Evolutionary conservation across 2,113 vertebrate genomes (phyloP), one percentile per base, ranked within the genome.

Genomic region (Tachycineta bicolor): DNA sequence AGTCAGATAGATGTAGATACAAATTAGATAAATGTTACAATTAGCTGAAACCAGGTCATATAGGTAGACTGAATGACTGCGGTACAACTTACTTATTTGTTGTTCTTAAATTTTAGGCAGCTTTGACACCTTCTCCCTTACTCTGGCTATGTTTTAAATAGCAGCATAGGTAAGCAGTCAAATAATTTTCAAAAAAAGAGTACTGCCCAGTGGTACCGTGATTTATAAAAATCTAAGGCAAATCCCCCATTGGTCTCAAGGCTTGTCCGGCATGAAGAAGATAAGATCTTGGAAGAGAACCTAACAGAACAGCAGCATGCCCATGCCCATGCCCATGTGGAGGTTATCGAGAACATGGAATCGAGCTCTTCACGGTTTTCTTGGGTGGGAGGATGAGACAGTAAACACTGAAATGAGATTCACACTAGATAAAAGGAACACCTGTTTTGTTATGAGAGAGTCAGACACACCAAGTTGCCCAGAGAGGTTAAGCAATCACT

Each of bases 241-340:
- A 76, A 83, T 41, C 8, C 9, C 2, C 12, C 11, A 41, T 5
- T 67, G 46, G 15, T 65, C 8, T 65, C 28, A 49, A 65, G 17
- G 23, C 25, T 89, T 75, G 17, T 44, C 49, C 7, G 34, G 14
- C 10, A 18, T 58, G 9, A 23, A 67, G 43, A 65, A 62, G 14
- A 56, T 6, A 67, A 62, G 2, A 10, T 39, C 43, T 62, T 2
- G 2, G 14, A 33, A 18, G 4, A 11, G 20, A 76, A 49, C 3
- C 8, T 65, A 74, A 20, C 6, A 65, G 39, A 89, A 20, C 4
- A 49, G 33, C 18, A 83, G 29, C 49, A 34, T 33, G 7, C 5
- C 37, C 4, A 0, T 67, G 52, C 8, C 22, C 67, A 2, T 60
- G n/a, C 6, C 25, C 63, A 0, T 39, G 31, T 29, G 29, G 31